Percentiles rank a stretch among this genome's conserved stretches.
phyloP scores from a whole-genome alignment of 2,888 invertebrate genomes.

The Coleophora flavipennella region DNA sequence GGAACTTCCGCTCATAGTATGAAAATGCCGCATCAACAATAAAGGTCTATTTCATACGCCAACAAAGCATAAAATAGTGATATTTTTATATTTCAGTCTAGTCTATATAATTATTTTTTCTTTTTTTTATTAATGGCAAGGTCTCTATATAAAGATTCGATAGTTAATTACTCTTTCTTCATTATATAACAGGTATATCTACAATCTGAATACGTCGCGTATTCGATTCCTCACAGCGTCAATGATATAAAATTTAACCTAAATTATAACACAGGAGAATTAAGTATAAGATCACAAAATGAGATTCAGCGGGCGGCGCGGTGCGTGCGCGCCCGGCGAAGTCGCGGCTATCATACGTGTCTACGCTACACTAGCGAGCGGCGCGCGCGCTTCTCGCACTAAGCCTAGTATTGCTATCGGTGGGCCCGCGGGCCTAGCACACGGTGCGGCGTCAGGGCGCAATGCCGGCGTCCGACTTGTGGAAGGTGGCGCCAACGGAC shows the following conservation, averaged over 20 bases:
- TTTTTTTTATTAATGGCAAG: slow-evolving; percentile 57
- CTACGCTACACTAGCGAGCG: slow-evolving; percentile 68
- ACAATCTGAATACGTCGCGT: slow-evolving; percentile 63
- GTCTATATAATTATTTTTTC: slow-evolving; percentile 68
- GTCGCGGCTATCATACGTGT: slow-evolving; percentile 66
- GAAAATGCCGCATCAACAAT: slow-evolving; percentile 56
- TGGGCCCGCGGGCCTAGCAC: slow-evolving; percentile 67
- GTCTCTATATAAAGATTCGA: slow-evolving; percentile 71
- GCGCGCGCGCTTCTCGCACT: slow-evolving; percentile 54
- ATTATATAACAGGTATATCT: slow-evolving; percentile 70
- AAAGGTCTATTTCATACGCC: slow-evolving; percentile 63
- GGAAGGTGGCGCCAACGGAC: slow-evolving; percentile 75
- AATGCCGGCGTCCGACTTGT: slow-evolving; percentile 86
- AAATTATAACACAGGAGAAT: slow-evolving; percentile 73
- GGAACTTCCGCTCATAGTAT: slow-evolving; percentile 21
- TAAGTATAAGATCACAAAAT: slow-evolving; percentile 74
- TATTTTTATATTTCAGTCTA: slow-evolving; percentile 72
- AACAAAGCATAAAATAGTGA: slow-evolving; percentile 73
- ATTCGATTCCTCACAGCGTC: slow-evolving; percentile 69
- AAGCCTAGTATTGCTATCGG: slow-evolving; percentile 70
- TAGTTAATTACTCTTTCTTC: slow-evolving; percentile 53
- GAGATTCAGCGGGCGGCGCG: slow-evolving; percentile 69
- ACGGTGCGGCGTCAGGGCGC: slow-evolving; percentile 82
- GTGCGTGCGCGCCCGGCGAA: slow-evolving; percentile 56
- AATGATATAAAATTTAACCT: slow-evolving; percentile 73